These are phyloP conservation scores for Ophiodon elongatus DNA, from an alignment of 2,113 vertebrate species.

Conservation along the genomic window DNA sequence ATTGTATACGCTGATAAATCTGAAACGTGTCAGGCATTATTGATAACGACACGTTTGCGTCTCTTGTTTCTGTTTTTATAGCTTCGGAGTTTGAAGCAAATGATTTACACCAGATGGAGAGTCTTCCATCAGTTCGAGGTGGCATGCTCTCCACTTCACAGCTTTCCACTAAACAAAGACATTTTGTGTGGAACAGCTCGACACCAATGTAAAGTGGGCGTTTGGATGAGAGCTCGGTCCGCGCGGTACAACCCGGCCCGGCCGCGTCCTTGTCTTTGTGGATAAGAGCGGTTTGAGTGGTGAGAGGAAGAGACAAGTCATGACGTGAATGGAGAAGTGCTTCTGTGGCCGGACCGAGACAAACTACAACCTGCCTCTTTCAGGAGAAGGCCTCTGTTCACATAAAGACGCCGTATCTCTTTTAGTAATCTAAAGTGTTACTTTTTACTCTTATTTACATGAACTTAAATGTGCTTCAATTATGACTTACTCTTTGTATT, in stretches of 20 bases:
- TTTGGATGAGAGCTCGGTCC: neutral
- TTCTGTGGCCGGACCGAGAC: neutral
- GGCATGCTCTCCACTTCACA: neutral
- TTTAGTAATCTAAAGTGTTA: neutral
- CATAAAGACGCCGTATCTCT: neutral
- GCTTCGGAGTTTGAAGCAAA: neutral
- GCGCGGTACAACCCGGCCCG: neutral
- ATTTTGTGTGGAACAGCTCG: neutral
- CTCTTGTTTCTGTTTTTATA: neutral
- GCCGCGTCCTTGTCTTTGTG: slow-evolving; percentile 41
- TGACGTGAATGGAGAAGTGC: slow-evolving; percentile 41
- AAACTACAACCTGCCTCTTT: slow-evolving; percentile 4
- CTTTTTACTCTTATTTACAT: neutral
- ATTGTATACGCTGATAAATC: neutral
- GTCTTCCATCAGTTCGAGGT: neutral
- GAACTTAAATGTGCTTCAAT: neutral
- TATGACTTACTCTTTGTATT: neutral
- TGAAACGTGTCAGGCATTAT: neutral
- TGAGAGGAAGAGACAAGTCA: slow-evolving; percentile 29
- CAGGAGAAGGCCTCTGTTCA: slow-evolving; percentile 1
- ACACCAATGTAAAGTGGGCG: neutral
- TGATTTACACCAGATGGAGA: neutral
- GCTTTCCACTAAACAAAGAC: slow-evolving; percentile 29
- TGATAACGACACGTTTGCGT: neutral
- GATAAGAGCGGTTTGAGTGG: slow-evolving; percentile 22